These are phyloP conservation scores for Chymomyza procnemis DNA, from an alignment of 2,888 invertebrate genomes.

Conservation along the genomic window DNA sequence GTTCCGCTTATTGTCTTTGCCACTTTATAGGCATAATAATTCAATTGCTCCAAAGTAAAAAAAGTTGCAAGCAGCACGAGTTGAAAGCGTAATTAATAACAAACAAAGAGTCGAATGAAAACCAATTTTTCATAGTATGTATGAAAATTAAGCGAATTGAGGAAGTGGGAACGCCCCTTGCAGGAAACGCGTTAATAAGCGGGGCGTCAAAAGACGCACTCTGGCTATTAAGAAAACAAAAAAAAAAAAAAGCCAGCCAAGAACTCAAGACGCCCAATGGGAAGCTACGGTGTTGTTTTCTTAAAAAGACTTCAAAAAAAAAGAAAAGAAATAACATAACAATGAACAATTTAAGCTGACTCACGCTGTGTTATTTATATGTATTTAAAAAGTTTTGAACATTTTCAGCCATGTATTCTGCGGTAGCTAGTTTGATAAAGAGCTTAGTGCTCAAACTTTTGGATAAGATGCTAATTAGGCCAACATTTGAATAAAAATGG, in stretches of 20 bases:
- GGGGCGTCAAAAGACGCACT: conserved; percentile 38
- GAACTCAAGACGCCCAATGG: background rate
- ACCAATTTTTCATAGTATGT: conserved; percentile 43
- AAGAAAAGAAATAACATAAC: conserved; percentile 16
- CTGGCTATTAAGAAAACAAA: conserved; percentile 21
- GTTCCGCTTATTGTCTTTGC: conserved; percentile 45
- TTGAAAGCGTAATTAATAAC: conserved; percentile 63
- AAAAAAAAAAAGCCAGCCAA: conserved; percentile 7
- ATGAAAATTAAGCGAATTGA: conserved; percentile 38
- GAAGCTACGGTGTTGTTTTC: background rate
- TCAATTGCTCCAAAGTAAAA: conserved; percentile 52
- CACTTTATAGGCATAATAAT: conserved; percentile 42
- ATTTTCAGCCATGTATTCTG: background rate
- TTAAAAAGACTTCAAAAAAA: background rate
- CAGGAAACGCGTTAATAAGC: conserved; percentile 67
- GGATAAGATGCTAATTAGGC: background rate
- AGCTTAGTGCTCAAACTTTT: background rate
- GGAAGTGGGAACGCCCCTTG: conserved; percentile 60
- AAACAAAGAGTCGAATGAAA: conserved; percentile 54
- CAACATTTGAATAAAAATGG: background rate
- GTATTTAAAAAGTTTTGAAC: background rate
- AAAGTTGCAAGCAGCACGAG: conserved; percentile 29
- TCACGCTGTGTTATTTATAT: background rate
- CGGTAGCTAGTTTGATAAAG: background rate
- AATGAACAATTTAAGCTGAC: conserved; percentile 13